Evolutionary conservation across 1,140 invertebrate genomes (phyloP).

Genomic region (Cotesia chilonis): DNA sequence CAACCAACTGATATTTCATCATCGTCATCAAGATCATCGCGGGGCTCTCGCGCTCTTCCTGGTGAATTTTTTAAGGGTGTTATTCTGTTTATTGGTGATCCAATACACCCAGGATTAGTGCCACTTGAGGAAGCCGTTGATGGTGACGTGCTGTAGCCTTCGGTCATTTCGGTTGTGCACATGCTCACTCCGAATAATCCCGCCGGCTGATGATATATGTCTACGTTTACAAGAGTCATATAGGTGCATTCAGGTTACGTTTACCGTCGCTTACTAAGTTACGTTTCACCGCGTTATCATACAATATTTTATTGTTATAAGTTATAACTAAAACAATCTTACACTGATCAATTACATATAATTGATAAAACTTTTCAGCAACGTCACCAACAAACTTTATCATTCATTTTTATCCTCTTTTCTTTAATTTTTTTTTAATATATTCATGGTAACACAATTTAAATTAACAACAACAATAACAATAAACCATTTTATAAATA

Average conservation of each 20-base stretch:
- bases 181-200: slow-evolving; percentile 47
- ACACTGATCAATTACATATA: neutral
- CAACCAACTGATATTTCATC: slow-evolving; percentile 79
- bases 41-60: slow-evolving; percentile 30
- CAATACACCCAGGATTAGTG: slow-evolving; percentile 52
- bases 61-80: slow-evolving; percentile 34
- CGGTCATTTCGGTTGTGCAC: slow-evolving; percentile 65
- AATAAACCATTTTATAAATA: no score
- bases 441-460: no score
- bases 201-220: slow-evolving; percentile 29
- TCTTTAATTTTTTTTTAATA: no score
- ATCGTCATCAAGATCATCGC: slow-evolving; percentile 63
- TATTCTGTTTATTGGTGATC: slow-evolving; percentile 40
- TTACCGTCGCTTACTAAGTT: slow-evolving; percentile 22
- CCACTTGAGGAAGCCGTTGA: slow-evolving; percentile 60
- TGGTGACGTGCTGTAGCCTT: slow-evolving; percentile 61
- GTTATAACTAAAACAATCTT: neutral
- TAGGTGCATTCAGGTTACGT: slow-evolving; percentile 23
- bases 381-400: no score
- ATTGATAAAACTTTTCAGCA: no score
- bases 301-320: neutral
- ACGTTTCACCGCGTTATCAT: neutral
- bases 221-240: slow-evolving; percentile 40
- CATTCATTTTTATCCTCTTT: no score
- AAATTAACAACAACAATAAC: no score